Percentiles rank a stretch among this genome's conserved stretches.
phyloP scores from a whole-genome alignment of 2,888 invertebrate species.

The Baccha elongata region DNA sequence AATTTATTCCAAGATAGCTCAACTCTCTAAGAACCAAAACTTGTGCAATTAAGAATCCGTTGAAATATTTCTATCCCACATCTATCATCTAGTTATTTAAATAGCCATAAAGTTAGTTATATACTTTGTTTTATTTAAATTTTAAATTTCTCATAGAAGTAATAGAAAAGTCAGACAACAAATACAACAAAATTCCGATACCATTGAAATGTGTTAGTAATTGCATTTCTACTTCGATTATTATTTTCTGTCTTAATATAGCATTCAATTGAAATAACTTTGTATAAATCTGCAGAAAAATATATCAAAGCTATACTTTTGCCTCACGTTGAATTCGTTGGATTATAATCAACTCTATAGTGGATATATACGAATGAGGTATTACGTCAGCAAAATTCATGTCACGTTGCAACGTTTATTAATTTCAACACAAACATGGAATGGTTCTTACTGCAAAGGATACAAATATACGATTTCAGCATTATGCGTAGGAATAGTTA shows the following conservation, averaged over 20 bases:
- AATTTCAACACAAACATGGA: conserved; percentile 9
- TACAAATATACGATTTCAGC: neutral
- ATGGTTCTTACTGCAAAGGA: neutral
- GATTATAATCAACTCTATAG: conserved; percentile 12
- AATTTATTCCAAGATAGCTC: no score
- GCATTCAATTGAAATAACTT: conserved; percentile 18
- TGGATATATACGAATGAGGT: neutral
- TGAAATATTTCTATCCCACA: no score
- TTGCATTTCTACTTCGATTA: neutral
- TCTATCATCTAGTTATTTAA: no score
- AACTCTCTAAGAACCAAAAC: no score
- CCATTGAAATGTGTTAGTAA: no score
- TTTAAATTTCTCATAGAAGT: no score
- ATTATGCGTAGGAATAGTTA: conserved; percentile 8
- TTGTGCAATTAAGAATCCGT: no score
- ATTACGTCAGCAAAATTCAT: conserved; percentile 52
- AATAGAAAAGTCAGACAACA: no score
- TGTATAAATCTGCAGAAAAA: neutral
- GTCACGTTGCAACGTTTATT: conserved; percentile 61
- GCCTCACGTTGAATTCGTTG: conserved; percentile 37
- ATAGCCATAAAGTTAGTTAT: no score
- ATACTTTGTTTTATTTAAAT: no score
- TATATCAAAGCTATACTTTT: conserved; percentile 25
- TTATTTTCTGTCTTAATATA: conserved; percentile 16
- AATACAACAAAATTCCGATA: no score